Base-by-base conservation (phyloP, 2,113 vertebrate genomes). In the Eubucco bourcierii region DNA sequence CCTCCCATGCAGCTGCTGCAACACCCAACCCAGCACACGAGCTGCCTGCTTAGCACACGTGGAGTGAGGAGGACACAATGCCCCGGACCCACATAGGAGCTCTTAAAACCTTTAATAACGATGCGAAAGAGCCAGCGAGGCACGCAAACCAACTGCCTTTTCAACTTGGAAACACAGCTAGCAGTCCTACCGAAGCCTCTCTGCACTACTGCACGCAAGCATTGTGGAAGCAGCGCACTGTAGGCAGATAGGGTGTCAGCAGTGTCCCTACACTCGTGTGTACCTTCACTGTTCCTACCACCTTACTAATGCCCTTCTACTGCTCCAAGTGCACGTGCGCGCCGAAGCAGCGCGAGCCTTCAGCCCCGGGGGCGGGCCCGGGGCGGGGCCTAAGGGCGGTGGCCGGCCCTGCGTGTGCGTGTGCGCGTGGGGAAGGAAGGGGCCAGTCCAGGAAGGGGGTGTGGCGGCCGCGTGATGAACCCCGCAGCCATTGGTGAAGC, bases 261-360 rank as follows among this genome's bases (percentile, higher is more conserved):
- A 52, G 12, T 7, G 50, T 52, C 50, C 50, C 9, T 24, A 10
- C 12, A 27, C 9, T 2, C 8, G 5, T 2, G 6, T 5, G 2
- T 20, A 47, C 19, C 20, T 52, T 9, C 23, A 2, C 50, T 31
- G 2, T 9, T 56, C 13, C 16, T 31, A 56, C 15, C 15, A 28
- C 15, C 8, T 56, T 31, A 17, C 55, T 25, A 10, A 18, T 31
- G 29, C 28, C 15, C 15, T 56, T 15, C 55, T 31, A 17, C 59
- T 33, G 21, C 27, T 8, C 27, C 28, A 5, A 29, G 46, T 2
- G 21, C 85, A 66, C 66, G 60, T 12, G 84, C 47, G 4, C 24
- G 1, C 14, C 13, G 8, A 1, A 1, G 1, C 46, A 1, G 27
- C 31, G 5, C 25, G 12, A 47, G 29, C 24, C 9, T 1, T 7